Conservation (phyloP, 2,797 vertebrate species). For the Enteromius anoplus region DNA sequence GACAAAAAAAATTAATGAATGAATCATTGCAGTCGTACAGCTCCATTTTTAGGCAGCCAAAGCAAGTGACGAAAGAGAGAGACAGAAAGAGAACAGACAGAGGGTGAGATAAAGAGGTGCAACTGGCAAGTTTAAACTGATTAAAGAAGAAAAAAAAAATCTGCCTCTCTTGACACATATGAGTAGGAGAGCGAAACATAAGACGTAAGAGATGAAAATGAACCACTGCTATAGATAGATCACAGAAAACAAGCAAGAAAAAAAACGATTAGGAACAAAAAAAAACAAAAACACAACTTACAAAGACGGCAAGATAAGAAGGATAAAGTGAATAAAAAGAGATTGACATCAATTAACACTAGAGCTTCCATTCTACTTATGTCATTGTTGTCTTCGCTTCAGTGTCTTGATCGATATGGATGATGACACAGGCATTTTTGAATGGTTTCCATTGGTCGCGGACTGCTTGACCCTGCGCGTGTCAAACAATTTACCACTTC, state of each 20-base stretch:
- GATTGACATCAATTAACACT: slow-evolving; percentile 33
- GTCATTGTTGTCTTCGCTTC: neutral
- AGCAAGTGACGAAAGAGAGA: slow-evolving; percentile 28
- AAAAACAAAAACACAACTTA: neutral
- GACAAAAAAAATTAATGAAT: slow-evolving; percentile 10
- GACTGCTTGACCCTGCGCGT: slow-evolving; percentile 27
- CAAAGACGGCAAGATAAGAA: neutral
- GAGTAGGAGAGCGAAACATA: slow-evolving; percentile 32
- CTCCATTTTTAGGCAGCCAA: slow-evolving; percentile 30
- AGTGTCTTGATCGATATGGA: slow-evolving; percentile 7
- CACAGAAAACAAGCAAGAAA: slow-evolving; percentile 28
- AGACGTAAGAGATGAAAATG: slow-evolving; percentile 14
- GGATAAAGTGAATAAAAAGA: neutral
- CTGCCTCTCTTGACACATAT: slow-evolving; percentile 29
- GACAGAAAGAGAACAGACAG: slow-evolving; percentile 12
- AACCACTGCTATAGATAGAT: slow-evolving; percentile 46
- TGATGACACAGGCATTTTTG: slow-evolving; percentile 14
- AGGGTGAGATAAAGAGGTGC: slow-evolving; percentile 44
- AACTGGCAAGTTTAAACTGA: slow-evolving; percentile 38
- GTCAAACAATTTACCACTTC: slow-evolving; percentile 20
- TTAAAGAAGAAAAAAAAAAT: slow-evolving; percentile 23
- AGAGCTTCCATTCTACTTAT: neutral
- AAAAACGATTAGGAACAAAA: neutral
- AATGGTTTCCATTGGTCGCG: slow-evolving; percentile 20
- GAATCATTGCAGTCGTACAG: slow-evolving; percentile 7